Evolutionary conservation across 2,113 vertebrate species (phyloP), one percentile per base, ranked within the genome.

Genomic region (Channa argus): DNA sequence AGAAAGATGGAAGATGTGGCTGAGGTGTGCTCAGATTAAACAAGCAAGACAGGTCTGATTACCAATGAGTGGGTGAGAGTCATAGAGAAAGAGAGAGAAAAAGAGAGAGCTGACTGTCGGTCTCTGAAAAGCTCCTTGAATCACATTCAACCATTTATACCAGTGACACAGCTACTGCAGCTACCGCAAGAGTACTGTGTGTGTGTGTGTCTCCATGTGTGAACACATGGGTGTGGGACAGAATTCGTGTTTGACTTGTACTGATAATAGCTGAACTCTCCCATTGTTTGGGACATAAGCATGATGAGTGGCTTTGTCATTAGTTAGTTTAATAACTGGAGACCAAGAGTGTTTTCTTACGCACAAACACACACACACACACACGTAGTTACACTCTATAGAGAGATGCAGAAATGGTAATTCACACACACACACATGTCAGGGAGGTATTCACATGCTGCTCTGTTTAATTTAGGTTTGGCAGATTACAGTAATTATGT

Each of bases 401-500:
- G 49, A 75, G 64, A 71, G 71, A 82, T 67, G 50, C 43, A 0
- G 2, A 63, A 85, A 77, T 79, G 46, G 38, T 83, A 71, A 82
- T 79, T 85, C 66, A 80, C 44, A 47, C 12, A 79, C 76, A 71
- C 70, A 70, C 45, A 77, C 15, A 46, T 72, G 73, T 86, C 76
- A 73, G 71, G 9, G 45, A 79, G 65, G 34, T 77, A 76, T 79
- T 89, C 84, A 72, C 71, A 67, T 7, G 2, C 68, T 38, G 71
- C 9, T 74, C 66, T 75, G 79, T 80, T 85, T 86, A 66, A 86
- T 86, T 86, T 82, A 36, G 60, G 63, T 80, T 72, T 60, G 63
- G 63, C 74, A 78, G 83, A 91, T 91, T 82, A 89, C 63, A 80
- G 85, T 86, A 69, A 90, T 89, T 85, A 84, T 61, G 73, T 51